phyloP scores from a whole-genome alignment of 2,888 invertebrate species.

The Cantharis rustica region DNA sequence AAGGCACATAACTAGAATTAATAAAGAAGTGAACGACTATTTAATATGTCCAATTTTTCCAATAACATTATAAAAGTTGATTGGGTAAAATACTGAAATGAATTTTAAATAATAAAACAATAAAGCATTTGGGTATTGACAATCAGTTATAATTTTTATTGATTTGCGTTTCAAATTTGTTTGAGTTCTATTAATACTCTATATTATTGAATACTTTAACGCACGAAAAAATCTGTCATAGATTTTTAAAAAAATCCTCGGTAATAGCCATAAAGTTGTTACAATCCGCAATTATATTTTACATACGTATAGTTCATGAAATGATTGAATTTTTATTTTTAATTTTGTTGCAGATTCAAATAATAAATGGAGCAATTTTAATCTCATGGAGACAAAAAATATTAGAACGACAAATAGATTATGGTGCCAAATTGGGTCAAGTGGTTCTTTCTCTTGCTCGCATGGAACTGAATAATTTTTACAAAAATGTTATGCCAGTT shows the following conservation, averaged over 20 bases:
- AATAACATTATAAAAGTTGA: not conserved
- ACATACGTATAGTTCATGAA: not conserved
- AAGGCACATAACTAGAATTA: not conserved
- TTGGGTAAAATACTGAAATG: not conserved
- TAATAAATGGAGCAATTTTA: slow-evolving; percentile 82
- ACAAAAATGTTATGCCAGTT: slow-evolving; percentile 86
- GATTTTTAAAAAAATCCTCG: too few relatives aligned
- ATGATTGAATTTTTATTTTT: not conserved
- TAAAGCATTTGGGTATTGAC: not conserved
- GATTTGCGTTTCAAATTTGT: not conserved
- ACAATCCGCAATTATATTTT: too few relatives aligned
- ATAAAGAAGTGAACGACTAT: not conserved
- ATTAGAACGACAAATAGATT: slow-evolving; percentile 86
- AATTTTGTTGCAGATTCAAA: slow-evolving; percentile 71
- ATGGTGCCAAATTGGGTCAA: slow-evolving; percentile 86
- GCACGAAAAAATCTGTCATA: not conserved
- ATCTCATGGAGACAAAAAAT: slow-evolving; percentile 88
- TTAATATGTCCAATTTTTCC: not conserved
- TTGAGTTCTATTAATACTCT: not conserved
- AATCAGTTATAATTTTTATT: not conserved
- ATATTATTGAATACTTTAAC: not conserved
- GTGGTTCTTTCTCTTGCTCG: slow-evolving; percentile 80
- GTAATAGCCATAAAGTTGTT: too few relatives aligned
- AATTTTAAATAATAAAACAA: not conserved
- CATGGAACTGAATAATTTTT: slow-evolving; percentile 90